phyloP scores from a whole-genome alignment of 2,888 invertebrate species.

The Eustalomyia histrio region DNA sequence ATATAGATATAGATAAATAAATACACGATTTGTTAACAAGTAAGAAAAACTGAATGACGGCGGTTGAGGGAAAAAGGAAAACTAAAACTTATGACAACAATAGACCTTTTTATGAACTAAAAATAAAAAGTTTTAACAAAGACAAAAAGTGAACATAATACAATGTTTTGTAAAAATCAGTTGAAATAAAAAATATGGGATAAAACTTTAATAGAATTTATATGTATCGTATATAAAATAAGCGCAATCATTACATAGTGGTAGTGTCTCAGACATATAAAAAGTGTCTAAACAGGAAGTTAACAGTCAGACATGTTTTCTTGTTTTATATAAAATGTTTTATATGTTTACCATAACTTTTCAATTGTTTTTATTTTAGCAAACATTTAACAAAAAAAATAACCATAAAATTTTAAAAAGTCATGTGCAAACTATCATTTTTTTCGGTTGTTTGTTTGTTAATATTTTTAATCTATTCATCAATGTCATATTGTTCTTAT shows the following conservation, averaged over 20 bases:
- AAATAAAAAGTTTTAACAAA: background rate
- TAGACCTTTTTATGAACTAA: background rate
- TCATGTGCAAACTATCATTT: too few relatives aligned
- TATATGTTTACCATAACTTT: too few relatives aligned
- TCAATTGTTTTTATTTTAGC: too few relatives aligned
- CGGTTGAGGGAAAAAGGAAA: background rate
- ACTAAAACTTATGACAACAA: background rate
- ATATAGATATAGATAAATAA: background rate
- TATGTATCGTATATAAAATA: background rate
- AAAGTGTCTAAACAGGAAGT: constrained; percentile 18
- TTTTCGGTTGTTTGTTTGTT: too few relatives aligned
- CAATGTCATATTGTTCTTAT: too few relatives aligned
- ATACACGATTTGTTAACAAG: background rate
- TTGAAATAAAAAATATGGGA: background rate
- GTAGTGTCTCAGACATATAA: constrained; percentile 11
- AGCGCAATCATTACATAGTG: background rate
- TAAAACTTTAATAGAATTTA: background rate
- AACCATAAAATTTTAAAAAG: too few relatives aligned
- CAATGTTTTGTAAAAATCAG: background rate
- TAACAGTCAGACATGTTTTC: constrained; percentile 6
- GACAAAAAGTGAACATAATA: background rate
- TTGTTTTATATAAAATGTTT: background rate
- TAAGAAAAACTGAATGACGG: background rate
- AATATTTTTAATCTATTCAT: too few relatives aligned
- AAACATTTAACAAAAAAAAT: too few relatives aligned